phyloP scores from a whole-genome alignment of 2,797 vertebrate species.

The Diceros bicornis region DNA sequence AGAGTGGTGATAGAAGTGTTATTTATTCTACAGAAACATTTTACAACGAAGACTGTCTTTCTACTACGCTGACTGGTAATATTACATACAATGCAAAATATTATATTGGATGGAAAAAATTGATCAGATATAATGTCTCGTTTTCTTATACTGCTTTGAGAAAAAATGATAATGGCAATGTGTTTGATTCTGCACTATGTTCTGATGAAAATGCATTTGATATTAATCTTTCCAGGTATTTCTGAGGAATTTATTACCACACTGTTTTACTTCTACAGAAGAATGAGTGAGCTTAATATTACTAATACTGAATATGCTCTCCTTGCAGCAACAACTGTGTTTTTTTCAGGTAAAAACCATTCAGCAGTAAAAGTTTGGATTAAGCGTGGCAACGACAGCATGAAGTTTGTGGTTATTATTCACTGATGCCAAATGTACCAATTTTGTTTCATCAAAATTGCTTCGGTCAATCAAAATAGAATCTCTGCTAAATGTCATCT shows the following conservation, averaged over 20 bases:
- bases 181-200: background rate
- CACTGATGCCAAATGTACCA: background rate
- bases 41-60: conserved; percentile 84
- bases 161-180: background rate
- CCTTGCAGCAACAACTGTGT: conserved; percentile 94
- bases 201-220: conserved; percentile 35
- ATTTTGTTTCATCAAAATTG: conserved; percentile 32
- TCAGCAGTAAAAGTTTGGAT: background rate
- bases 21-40: conserved; percentile 85
- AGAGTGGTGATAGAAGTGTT: conserved; percentile 81
- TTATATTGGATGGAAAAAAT: background rate
- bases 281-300: conserved; percentile 94
- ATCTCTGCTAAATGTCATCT: too few species aligned
- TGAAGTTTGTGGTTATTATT: conserved; percentile 24
- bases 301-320: conserved; percentile 95
- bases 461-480: background rate
- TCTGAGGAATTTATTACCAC: conserved; percentile 94
- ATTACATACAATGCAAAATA: background rate
- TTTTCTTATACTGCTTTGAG: conserved; percentile 46
- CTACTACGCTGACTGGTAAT: conserved; percentile 87
- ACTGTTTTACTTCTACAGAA: conserved; percentile 96
- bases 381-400: conserved; percentile 8
- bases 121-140: background rate
- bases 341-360: conserved; percentile 95
- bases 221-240: conserved; percentile 88